Evolutionary conservation across 64 coral and sea anemone species (phyloP), one percentile per base, ranked within the genome.

Genomic region (Montipora foliosa): DNA sequence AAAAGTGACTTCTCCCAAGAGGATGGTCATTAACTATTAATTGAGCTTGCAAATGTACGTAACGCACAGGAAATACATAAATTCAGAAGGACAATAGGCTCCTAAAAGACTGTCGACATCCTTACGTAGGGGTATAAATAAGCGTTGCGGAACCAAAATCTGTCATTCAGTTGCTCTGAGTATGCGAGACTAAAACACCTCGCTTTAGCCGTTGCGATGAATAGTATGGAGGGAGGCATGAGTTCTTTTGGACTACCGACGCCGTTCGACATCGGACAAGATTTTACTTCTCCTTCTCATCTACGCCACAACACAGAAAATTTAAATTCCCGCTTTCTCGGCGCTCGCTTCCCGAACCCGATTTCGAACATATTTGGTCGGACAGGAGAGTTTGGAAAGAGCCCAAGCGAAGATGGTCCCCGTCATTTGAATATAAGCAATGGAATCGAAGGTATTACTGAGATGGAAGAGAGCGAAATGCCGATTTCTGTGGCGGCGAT

Each of bases 21-120:
- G 95, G 92, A 94, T 75, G 83, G 95, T 96, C 95, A 96, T 96
- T 96, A 96, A 96, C 75, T 89, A 96, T 94, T 98, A 98, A 98
- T 98, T 98, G 96, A 88, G 96, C 91, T 81, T 68, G 76, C 96
- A 88, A 77, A 92, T 95, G 92, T 93, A 98, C 96, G 96, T 94
- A 97, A 94, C 81, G 37, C 37, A 95, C 96, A 98, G 96, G 96
- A 98, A 98, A 94, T 89, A 96, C 96, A 98, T 98, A 92, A 98
- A 98, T 98, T 98, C 93, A 88, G 19, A 52, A 78, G 92, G 89
- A 93, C 90, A 89, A 98, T 92, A 88, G 91, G 89, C 76, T 67
- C 77, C 87, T 91, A 92, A 90, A 88, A 98, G 89, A 94, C 80
- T 85, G 89, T 89, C 94, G 74, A 78, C 89, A 95, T 88, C 59